Conservation (phyloP, 2,888 invertebrate species). For the Eupithecia abbreviata region DNA sequence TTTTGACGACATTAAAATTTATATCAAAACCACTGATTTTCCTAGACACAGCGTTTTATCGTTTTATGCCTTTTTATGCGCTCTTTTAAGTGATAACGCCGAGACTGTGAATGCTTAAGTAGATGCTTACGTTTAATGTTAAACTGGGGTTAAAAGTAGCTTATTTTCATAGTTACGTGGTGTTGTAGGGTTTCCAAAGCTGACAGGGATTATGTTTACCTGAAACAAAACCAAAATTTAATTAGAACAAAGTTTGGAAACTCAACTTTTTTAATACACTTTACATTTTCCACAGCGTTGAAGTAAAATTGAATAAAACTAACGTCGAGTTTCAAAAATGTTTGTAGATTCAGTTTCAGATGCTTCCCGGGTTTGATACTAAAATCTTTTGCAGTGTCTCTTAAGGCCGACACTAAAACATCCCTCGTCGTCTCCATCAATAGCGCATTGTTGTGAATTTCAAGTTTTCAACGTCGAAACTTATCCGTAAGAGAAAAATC, state of each 20-base stretch:
- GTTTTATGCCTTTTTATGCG: constrained; percentile 42
- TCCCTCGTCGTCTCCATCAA: constrained; percentile 44
- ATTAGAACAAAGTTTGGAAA: not conserved
- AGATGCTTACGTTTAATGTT: constrained; percentile 36
- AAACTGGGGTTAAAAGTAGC: constrained; percentile 36
- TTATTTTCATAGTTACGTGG: constrained; percentile 45
- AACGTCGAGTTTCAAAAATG: not conserved
- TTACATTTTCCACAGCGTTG: not conserved
- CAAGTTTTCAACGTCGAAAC: constrained; percentile 51
- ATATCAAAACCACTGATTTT: constrained; percentile 29
- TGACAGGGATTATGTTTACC: constrained; percentile 40
- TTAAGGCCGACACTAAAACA: constrained; percentile 4
- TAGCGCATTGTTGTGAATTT: constrained; percentile 57
- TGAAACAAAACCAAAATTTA: constrained; percentile 28
- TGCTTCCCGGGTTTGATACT: not conserved
- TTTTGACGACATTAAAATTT: constrained; percentile 15
- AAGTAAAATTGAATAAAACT: not conserved
- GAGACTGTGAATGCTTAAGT: constrained; percentile 40
- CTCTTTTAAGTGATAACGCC: constrained; percentile 38
- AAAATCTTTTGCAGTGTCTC: not conserved
- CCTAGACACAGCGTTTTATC: constrained; percentile 37
- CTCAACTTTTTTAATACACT: not conserved
- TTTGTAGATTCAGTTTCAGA: not conserved
- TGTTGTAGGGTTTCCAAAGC: constrained; percentile 37
- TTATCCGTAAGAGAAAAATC: constrained; percentile 68